Evolutionary conservation across 2,113 vertebrate species (phyloP).

Genomic region (Zootoca vivipara): DNA sequence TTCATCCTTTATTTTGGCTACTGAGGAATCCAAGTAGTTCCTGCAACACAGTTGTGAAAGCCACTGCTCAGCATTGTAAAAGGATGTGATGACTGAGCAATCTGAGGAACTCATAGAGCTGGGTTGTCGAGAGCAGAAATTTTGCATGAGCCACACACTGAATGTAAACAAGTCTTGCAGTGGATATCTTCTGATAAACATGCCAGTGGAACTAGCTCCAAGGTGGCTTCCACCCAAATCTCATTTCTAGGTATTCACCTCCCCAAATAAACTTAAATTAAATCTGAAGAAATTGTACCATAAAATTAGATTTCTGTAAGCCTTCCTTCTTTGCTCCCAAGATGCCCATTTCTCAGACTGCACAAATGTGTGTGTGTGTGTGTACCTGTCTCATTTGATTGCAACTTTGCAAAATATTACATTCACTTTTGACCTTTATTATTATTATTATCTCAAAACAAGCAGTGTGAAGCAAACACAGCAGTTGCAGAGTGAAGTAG

Average conservation of each 20-base stretch:
- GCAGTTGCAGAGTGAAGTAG: constrained; percentile 8
- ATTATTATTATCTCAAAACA: constrained; percentile 6
- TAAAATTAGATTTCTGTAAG: constrained; percentile 1
- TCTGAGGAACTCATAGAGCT: too few species aligned
- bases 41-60: not conserved
- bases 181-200: not conserved
- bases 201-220: not conserved
- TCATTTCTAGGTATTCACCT: constrained; percentile 11
- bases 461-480: not conserved
- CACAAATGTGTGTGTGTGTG: constrained; percentile 1
- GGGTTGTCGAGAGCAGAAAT: not conserved
- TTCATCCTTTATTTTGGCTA: not conserved
- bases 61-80: not conserved
- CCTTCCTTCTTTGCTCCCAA: not conserved
- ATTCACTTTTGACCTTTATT: not conserved
- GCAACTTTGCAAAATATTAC: not conserved
- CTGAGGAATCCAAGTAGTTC: not conserved
- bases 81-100: not conserved
- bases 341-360: not conserved
- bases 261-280: not conserved
- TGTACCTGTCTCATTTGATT: not conserved
- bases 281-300: not conserved
- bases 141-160: not conserved
- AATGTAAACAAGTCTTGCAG: not conserved
- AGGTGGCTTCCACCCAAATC: not conserved